These are phyloP conservation scores for Lepidonotus clava DNA, from an alignment of 2,888 invertebrate genomes.

Conservation along the genomic window DNA sequence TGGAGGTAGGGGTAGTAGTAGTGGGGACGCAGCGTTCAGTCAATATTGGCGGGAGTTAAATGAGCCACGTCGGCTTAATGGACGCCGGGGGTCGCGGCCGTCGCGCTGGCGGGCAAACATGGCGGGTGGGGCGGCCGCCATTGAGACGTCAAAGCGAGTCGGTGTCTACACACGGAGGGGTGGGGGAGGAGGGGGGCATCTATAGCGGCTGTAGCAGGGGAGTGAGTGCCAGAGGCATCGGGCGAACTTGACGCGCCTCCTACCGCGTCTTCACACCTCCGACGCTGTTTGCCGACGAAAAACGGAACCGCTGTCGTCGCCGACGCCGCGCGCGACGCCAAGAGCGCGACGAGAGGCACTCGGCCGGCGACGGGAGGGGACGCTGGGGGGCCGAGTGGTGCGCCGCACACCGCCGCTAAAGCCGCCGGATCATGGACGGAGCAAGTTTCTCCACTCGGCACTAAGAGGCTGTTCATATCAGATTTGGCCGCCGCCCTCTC, in stretches of 20 bases:
- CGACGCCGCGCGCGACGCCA: background rate
- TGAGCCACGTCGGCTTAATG: conserved; percentile 42
- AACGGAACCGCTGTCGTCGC: conserved; percentile 8
- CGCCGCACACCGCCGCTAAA: background rate
- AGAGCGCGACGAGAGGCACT: background rate
- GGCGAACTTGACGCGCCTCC: background rate
- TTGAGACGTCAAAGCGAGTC: conserved; percentile 35
- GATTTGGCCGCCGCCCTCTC: conserved; percentile 9
- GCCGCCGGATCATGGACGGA: conserved; percentile 18
- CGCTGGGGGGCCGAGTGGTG: background rate
- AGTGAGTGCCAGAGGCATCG: background rate
- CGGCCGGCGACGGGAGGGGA: background rate
- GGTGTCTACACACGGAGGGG: background rate
- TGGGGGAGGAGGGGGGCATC: too few species aligned
- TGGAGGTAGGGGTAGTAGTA: background rate
- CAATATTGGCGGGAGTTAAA: conserved; percentile 47
- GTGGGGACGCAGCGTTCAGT: background rate
- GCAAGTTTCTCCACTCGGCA: background rate
- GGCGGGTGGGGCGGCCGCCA: background rate
- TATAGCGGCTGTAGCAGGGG: background rate
- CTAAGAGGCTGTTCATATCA: conserved; percentile 49
- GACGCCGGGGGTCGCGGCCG: conserved; percentile 7
- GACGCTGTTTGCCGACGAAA: conserved; percentile 36
- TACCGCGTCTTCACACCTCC: conserved; percentile 39
- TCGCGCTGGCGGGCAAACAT: conserved; percentile 21